Base-by-base conservation (phyloP, 2,888 invertebrate genomes). In the Andrena dorsata region DNA sequence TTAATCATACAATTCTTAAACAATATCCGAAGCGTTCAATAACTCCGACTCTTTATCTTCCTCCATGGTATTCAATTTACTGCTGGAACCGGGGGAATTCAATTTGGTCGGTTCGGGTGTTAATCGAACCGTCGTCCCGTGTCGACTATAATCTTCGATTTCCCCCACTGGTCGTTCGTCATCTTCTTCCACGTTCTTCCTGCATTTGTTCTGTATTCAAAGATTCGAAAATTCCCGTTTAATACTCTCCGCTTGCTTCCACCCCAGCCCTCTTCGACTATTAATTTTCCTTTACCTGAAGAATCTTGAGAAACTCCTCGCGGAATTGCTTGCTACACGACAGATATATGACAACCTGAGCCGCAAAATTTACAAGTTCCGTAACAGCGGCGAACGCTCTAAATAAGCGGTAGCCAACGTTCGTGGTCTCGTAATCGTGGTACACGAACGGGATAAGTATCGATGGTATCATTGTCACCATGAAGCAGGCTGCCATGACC, bases 21-120 rank as follows among this genome's bases (percentile, higher is more conserved):
- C 30, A 13, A 81, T 35, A 35, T 83, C 82, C 20, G 71, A 73
- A 1, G 81, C 81, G 35, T 72, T 82, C 41, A 82, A 58, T 35
- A 81, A 35, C 73, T 83, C 82, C 13, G 81, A 83, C 10, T 83
- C 81, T n/a, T 60, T 74, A 10, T 80, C 86, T 61, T 86, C 83
- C 20, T 86, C 86, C 69, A 79, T 65, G 35, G 41, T 79, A 63
- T 73, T 72, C 20, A 83, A 63, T 73, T 75, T 78, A 26, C 68
- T 64, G 7, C 80, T 58, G 2, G 86, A 85, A 16, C 77, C 84
- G 6, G 86, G 86, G 16, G 86, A 87, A 63, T 87, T 87, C 32
- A 87, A 76, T 76, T 75, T 87, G 0, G 86, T 87, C 28, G 66
- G 86, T 63, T 87, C 86, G 7, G 86, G 86, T 23, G 86, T 85